phyloP scores from a whole-genome alignment of 2,888 invertebrate species.

The Atherix ibis region DNA sequence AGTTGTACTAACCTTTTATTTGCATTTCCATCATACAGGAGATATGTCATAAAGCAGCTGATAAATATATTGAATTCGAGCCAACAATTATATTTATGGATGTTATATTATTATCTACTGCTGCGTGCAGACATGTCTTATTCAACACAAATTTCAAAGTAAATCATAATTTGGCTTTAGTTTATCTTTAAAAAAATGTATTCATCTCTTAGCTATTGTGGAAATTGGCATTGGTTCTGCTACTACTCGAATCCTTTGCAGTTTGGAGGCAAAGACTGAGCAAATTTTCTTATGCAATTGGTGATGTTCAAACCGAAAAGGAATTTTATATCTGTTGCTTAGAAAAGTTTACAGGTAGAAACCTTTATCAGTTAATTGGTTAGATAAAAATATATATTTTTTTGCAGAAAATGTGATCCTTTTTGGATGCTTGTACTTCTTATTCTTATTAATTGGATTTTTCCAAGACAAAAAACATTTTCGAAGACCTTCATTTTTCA shows the following conservation, averaged over 20 bases:
- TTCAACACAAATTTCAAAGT: constrained; percentile 69
- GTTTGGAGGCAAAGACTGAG: constrained; percentile 37
- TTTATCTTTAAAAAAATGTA: constrained; percentile 4
- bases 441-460: neutral
- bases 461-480: neutral
- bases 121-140: constrained; percentile 72
- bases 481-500: constrained; percentile 8
- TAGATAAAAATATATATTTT: neutral
- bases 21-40: constrained; percentile 38
- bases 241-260: constrained; percentile 67
- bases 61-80: constrained; percentile 87
- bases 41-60: constrained; percentile 57
- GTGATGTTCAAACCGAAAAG: constrained; percentile 40
- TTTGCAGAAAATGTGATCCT: constrained; percentile 10
- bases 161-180: constrained; percentile 37
- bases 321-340: constrained; percentile 42
- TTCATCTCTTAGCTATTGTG: constrained; percentile 43
- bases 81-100: constrained; percentile 77
- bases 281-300: constrained; percentile 18
- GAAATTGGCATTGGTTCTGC: constrained; percentile 63
- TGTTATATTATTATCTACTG: constrained; percentile 59
- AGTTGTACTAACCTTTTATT: neutral
- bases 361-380: neutral
- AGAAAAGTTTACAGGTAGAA: constrained; percentile 35
- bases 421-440: constrained; percentile 8